Conservation (phyloP, 2,113 vertebrate genomes). For the Pseudorectes ferrugineus region DNA sequence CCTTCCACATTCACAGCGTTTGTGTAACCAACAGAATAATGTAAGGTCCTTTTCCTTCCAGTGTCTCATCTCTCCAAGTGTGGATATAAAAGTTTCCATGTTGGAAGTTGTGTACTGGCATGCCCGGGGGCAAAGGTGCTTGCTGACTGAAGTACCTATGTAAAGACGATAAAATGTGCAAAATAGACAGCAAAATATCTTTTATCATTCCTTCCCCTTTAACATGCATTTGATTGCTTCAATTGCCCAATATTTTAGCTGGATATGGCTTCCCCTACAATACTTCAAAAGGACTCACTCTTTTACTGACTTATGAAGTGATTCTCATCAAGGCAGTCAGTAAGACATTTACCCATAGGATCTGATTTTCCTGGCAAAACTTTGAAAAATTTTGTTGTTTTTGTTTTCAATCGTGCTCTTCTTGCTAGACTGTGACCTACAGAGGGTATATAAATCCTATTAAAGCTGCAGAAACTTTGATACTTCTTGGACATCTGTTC, state of each 20-base stretch:
- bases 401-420: neutral
- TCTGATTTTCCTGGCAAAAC: neutral
- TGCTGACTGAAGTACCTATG: fast-evolving
- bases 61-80: neutral
- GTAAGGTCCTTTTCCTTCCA: neutral
- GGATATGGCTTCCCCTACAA: neutral
- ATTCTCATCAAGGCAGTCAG: neutral
- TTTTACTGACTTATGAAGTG: fast-evolving
- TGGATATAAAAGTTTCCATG: neutral
- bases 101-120: neutral
- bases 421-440: neutral
- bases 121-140: neutral
- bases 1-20: neutral
- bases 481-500: neutral
- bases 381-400: neutral
- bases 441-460: neutral
- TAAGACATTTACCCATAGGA: neutral
- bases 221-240: neutral
- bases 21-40: neutral
- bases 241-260: neutral
- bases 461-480: neutral
- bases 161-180: neutral
- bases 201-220: neutral
- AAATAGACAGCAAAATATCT: neutral
- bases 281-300: neutral